phyloP scores from a whole-genome alignment of 1,140 invertebrate genomes.

The Neodiprion lecontei region DNA sequence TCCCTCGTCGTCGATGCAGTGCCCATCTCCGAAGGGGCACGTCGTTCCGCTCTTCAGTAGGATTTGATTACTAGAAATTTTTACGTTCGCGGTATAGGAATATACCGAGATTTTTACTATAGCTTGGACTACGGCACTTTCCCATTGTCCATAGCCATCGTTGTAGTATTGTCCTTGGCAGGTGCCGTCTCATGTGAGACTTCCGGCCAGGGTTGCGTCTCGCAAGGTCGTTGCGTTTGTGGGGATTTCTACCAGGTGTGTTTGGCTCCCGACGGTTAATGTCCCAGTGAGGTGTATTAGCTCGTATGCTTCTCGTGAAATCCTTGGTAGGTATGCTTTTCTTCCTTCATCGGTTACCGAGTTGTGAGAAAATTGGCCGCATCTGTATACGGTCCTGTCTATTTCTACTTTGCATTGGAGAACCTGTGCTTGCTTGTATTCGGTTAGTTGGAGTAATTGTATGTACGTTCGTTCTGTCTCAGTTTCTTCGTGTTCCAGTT shows the following conservation, averaged over 20 bases:
- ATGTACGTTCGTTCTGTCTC: background rate
- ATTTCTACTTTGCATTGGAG: slow-evolving; percentile 11
- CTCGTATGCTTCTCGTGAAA: background rate
- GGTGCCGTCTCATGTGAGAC: background rate
- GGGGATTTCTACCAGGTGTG: background rate
- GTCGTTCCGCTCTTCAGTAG: slow-evolving; percentile 16
- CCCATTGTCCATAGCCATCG: background rate
- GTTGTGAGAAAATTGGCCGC: background rate
- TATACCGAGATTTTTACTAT: background rate
- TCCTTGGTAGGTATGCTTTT: background rate
- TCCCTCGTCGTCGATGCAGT: slow-evolving; percentile 21
- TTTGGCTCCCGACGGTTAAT: background rate
- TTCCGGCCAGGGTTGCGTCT: background rate
- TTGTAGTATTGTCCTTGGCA: background rate
- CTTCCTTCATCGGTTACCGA: background rate
- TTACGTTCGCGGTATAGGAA: background rate
- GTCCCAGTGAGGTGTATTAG: background rate
- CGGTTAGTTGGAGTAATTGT: slow-evolving; percentile 1
- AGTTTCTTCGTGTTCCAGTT: background rate
- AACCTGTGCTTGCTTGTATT: background rate
- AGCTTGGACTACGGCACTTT: background rate
- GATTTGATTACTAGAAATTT: slow-evolving; percentile 17
- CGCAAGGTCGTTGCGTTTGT: background rate
- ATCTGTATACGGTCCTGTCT: background rate
- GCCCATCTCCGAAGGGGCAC: slow-evolving; percentile 11